phyloP scores from a whole-genome alignment of 2,888 invertebrate genomes.

The Pollenia griseotomentosa region DNA sequence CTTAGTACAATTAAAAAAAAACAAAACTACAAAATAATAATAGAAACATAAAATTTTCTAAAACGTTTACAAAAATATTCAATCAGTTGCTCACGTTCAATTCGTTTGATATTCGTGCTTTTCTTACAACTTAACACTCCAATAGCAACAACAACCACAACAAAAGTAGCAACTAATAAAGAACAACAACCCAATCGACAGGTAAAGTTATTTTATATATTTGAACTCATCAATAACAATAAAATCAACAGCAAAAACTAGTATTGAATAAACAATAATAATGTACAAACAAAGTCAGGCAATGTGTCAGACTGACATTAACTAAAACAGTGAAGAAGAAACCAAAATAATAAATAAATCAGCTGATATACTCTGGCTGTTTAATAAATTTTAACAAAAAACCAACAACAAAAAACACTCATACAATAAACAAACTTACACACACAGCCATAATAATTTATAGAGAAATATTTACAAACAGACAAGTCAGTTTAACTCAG shows the following conservation, averaged over 20 bases:
- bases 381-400: neutral
- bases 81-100: slow-evolving; percentile 65
- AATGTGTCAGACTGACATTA: slow-evolving; percentile 2
- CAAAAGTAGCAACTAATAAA: slow-evolving; percentile 1
- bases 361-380: slow-evolving; percentile 41
- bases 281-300: slow-evolving; percentile 22
- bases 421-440: neutral
- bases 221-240: slow-evolving; percentile 26
- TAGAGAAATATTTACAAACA: neutral
- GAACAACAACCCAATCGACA: slow-evolving; percentile 28
- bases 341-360: slow-evolving; percentile 20
- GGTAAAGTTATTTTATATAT: slow-evolving; percentile 49
- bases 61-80: slow-evolving; percentile 54
- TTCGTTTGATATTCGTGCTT: slow-evolving; percentile 53
- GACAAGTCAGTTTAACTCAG: neutral
- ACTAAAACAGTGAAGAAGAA: slow-evolving; percentile 2
- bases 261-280: slow-evolving; percentile 3
- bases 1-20: neutral
- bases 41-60: slow-evolving; percentile 36
- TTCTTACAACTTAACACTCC: slow-evolving; percentile 11
- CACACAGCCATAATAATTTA: neutral
- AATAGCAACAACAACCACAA: slow-evolving; percentile 10
- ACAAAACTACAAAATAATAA: slow-evolving; percentile 34
- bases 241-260: slow-evolving; percentile 11
- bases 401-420: neutral